Base-by-base conservation (phyloP, 2,888 invertebrate species). In the Ormyrus pomaceus region DNA sequence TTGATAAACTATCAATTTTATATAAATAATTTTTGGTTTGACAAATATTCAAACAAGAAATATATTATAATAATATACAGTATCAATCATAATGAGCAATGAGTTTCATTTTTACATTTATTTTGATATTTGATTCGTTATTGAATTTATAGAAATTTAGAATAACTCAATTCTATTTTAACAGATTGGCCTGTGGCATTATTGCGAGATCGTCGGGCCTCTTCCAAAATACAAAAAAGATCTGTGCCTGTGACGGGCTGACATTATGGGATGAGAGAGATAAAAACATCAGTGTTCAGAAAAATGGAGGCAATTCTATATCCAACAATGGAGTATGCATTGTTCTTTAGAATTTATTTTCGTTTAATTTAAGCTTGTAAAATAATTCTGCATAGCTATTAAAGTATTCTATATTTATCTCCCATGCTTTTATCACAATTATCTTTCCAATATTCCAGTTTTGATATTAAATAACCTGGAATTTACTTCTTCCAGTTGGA, bases 191-290 rank as follows among this genome's bases (percentile, higher is more conserved):
- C 0, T 97, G 97, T 89, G 98, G 97, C 0, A 94, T 98, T 9
- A 96, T 98, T 84, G 97, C 97, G 0, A 93, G 97, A 53, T 96
- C 97, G 0, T 96, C 98, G 0, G 97, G 97, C 0, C 91, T 98
- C 8, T 95, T 96, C 87, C 94, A 97, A 89, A 98, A 98, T 89
- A 94, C 95, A 0, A 98, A 98, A 88, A 94, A 95, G 10, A 95
- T 98, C 74, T 98, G 98, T 91, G 95, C 96, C 1, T 98, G 98
- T 91, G 97, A 97, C 92, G 98, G 98, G 0, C 93, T 96, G 0
- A 94, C 96, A 0, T 92, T 98, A 9, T 98, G 98, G 98, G 96
- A 98, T 88, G 98, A 98, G 90, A 91, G 94, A 65, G 93, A 94
- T 81, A 91, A 92, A 66, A 94, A 94, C 0, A 86, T 92, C 19